Conservation (phyloP, 1,140 invertebrate species). For the Drosophila pandora region DNA sequence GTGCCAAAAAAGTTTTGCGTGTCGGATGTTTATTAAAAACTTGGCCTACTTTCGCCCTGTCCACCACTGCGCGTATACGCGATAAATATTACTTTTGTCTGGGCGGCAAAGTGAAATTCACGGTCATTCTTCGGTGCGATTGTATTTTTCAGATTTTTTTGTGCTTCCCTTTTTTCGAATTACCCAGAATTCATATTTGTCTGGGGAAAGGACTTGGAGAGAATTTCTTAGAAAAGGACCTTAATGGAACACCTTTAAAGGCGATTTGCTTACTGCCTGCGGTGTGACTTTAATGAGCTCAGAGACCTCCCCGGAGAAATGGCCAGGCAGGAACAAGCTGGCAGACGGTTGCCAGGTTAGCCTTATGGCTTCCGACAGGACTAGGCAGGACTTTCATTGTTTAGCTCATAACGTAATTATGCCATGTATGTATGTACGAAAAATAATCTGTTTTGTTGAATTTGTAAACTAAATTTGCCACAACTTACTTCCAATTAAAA, state of each 20-base stretch:
- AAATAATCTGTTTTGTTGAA: not conserved
- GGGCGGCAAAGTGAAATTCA: slow-evolving; percentile 50
- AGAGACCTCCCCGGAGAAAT: slow-evolving; percentile 11
- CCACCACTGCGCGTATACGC: slow-evolving; percentile 6
- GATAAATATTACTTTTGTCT: slow-evolving; percentile 53
- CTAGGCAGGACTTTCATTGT: not conserved
- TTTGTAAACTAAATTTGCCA: not conserved
- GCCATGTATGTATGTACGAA: not conserved
- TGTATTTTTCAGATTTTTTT: slow-evolving; percentile 1
- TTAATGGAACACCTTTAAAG: slow-evolving; percentile 19
- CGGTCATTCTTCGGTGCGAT: slow-evolving; percentile 22
- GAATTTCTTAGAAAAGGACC: slow-evolving; percentile 5
- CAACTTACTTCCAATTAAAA: slow-evolving; percentile 1
- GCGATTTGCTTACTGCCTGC: slow-evolving; percentile 14
- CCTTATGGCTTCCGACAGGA: slow-evolving; percentile 24
- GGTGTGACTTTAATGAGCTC: slow-evolving; percentile 40
- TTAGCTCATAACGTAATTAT: not conserved
- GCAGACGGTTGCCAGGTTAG: not conserved
- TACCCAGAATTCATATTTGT: not conserved
- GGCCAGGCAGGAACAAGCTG: not conserved
- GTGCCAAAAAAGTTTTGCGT: slow-evolving; percentile 60
- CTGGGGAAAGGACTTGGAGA: not conserved
- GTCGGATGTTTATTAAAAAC: slow-evolving; percentile 78
- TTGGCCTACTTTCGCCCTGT: slow-evolving; percentile 47
- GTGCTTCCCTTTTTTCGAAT: not conserved